These are phyloP conservation scores for Mallotus villosus DNA, from an alignment of 2,797 vertebrate genomes.

Conservation along the genomic window DNA sequence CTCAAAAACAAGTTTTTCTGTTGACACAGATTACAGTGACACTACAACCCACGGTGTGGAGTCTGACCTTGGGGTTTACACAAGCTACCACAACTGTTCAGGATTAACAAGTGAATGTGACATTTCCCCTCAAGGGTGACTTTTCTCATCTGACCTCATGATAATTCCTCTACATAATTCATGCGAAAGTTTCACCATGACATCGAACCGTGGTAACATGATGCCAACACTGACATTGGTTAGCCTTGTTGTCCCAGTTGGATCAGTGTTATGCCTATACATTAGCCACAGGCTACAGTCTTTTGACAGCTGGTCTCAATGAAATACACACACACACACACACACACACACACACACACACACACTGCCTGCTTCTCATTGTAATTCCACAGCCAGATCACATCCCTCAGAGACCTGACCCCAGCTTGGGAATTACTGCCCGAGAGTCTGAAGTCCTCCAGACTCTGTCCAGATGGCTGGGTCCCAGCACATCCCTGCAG, in stretches of 20 bases:
- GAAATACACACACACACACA: neutral
- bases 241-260: slow-evolving; percentile 23
- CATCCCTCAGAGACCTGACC: slow-evolving; percentile 17
- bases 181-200: too few species aligned
- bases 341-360: neutral
- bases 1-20: too few species aligned
- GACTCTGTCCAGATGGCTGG: slow-evolving; percentile 45
- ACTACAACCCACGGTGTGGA: too few species aligned
- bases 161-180: too few species aligned
- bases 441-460: slow-evolving; percentile 35
- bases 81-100: too few species aligned
- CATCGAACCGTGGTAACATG: too few species aligned
- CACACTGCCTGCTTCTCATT: neutral
- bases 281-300: slow-evolving; percentile 20
- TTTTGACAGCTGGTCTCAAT: neutral
- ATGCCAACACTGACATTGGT: neutral
- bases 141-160: too few species aligned
- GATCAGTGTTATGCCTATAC: slow-evolving; percentile 10
- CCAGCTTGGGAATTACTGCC: slow-evolving; percentile 10
- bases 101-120: neutral
- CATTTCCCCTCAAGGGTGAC: neutral
- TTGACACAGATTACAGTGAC: too few species aligned
- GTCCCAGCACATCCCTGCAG: slow-evolving; percentile 44
- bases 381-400: slow-evolving; percentile 19
- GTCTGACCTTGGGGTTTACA: too few species aligned